Evolutionary conservation across 2,113 vertebrate species (phyloP), one percentile per base, ranked within the genome.

Genomic region (Sylvia atricapilla): DNA sequence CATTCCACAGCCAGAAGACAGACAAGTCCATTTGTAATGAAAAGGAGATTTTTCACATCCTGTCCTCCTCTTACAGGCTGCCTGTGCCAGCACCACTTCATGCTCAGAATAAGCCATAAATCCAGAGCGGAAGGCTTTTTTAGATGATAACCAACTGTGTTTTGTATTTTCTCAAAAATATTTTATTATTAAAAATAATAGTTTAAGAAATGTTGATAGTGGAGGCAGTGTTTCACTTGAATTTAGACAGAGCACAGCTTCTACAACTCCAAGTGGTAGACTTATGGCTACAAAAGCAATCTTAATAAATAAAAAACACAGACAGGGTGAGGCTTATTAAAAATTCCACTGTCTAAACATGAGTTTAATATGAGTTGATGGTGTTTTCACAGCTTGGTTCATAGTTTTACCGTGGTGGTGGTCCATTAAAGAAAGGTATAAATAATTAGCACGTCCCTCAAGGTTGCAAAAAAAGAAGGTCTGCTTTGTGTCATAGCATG

Each of bases 311-410:
- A 72, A 93, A 95, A 95, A 89, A 56, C 76, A 81, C 43, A 75
- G 79, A 53, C 66, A 84, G 64, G 21, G 52, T 84, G 69, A 92
- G 22, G 25, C 50, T 91, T 93, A 96, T 87, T 96, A 95, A 97
- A 94, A 96, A 93, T 84, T 96, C 64, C 64, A 70, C 93, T 81
- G 43, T 93, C 90, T 92, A 95, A 96, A 93, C 88, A 84, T 33
- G 82, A 90, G 50, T 81, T 96, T 91, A 84, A 81, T 68, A 43
- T 89, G 89, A 96, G 84, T 52, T 44, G 43, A 11, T 58, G 52
- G 44, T 96, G 86, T 96, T 96, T 97, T 96, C 86, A 96, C 80
- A 92, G 94, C 74, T 95, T 96, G 81, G 88, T 87, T 95, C 84
- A 50, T 63, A 81, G 63, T 12, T 94, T 84, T 80, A 37, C 63